phyloP scores from a whole-genome alignment of 2,888 invertebrate genomes.

The Vannuccia rotundouncinata region DNA sequence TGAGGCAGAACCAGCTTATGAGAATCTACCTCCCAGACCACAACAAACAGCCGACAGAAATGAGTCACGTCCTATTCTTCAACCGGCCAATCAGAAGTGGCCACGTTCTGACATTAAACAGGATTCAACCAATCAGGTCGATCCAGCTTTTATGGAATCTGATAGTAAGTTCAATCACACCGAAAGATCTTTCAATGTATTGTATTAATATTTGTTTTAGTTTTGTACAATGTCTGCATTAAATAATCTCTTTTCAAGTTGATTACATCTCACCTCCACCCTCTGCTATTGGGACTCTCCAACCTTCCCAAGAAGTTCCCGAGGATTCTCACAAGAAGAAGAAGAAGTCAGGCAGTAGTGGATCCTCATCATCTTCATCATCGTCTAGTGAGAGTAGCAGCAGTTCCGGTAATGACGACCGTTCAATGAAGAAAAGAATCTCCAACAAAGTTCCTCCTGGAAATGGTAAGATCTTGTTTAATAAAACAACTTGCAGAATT shows the following conservation, averaged over 20 bases:
- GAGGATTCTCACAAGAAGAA: no score
- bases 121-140: not conserved
- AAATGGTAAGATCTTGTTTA: not conserved
- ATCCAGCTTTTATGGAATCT: not conserved
- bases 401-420: not conserved
- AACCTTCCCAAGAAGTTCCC: no score
- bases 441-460: not conserved
- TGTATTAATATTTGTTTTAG: not conserved
- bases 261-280: not conserved
- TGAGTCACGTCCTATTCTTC: not conserved
- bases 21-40: not conserved
- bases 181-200: no score
- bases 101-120: not conserved
- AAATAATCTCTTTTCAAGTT: not conserved
- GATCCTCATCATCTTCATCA: not conserved
- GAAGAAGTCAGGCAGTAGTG: not conserved
- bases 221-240: not conserved
- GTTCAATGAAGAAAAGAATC: not conserved
- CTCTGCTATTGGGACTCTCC: no score
- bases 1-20: not conserved
- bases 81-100: not conserved
- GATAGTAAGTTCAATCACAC: not conserved
- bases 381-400: not conserved
- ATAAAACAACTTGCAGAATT: no score
- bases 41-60: not conserved